Conservation (phyloP, 2,797 vertebrate species). For the Threskiornis aethiopicus region DNA sequence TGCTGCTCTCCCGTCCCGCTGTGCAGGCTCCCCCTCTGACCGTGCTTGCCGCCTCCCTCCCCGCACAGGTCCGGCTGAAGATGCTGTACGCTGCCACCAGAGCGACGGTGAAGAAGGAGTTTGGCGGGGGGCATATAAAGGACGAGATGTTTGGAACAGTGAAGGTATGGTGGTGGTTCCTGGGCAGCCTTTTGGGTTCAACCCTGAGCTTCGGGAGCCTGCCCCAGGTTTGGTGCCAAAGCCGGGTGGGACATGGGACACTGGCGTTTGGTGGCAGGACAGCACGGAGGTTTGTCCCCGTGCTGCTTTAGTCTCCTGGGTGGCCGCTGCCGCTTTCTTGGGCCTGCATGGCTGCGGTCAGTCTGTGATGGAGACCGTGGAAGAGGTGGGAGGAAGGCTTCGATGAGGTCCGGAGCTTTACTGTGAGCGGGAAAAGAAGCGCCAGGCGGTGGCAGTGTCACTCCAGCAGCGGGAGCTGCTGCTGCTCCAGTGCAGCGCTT, state of each 20-base stretch:
- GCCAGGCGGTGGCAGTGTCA: constrained; percentile 23
- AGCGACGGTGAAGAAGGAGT: constrained; percentile 98
- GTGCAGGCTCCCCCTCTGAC: not conserved
- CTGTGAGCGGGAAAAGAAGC: not conserved
- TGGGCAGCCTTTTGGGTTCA: not conserved
- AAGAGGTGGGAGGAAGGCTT: not conserved
- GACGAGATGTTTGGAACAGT: constrained; percentile 95
- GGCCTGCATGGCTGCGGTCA: not conserved
- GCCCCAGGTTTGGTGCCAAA: rapidly evolving
- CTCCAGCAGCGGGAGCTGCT: not conserved
- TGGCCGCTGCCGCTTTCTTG: not conserved
- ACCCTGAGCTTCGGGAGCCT: not conserved
- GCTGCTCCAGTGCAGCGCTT: rapidly evolving
- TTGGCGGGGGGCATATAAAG: constrained; percentile 94
- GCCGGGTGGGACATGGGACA: not conserved
- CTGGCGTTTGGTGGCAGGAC: not conserved
- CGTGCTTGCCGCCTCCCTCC: rapidly evolving
- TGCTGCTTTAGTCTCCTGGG: rapidly evolving
- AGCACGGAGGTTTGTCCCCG: not conserved
- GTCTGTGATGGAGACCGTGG: rapidly evolving
- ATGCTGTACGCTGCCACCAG: constrained; percentile 97
- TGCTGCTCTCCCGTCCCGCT: rapidly evolving
- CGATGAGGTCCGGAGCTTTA: not conserved
- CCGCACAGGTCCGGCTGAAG: constrained; percentile 90
- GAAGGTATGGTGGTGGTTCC: constrained; percentile 76